Evolutionary conservation across 2,797 vertebrate genomes (phyloP).

Genomic region (Onychomys leucogaster): DNA sequence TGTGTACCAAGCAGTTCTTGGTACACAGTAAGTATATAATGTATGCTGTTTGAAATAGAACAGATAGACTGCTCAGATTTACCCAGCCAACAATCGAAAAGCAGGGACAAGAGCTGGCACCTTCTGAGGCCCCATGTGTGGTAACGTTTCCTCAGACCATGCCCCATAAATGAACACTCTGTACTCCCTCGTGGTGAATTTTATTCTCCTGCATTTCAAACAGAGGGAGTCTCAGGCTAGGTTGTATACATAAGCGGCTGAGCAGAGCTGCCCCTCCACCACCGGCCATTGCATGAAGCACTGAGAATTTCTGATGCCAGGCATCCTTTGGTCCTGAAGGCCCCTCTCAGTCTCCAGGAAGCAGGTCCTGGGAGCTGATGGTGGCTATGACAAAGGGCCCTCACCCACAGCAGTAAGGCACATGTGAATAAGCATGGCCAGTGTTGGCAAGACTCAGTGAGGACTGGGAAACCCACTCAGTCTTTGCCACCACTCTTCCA

Average conservation of each 20-base stretch:
- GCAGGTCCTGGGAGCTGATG: background rate
- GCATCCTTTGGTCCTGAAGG: background rate
- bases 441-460: background rate
- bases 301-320: background rate
- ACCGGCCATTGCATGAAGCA: background rate
- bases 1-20: background rate
- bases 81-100: background rate
- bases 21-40: background rate
- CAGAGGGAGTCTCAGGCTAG: background rate
- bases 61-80: background rate
- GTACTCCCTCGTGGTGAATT: background rate
- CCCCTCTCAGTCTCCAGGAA: background rate
- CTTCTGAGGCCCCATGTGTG: background rate
- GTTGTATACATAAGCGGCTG: background rate
- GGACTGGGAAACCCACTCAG: background rate
- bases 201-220: background rate
- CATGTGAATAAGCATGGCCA: accelerated
- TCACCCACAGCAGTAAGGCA: background rate
- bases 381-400: no score
- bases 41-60: background rate
- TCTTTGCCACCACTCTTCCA: background rate
- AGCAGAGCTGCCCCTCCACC: accelerated
- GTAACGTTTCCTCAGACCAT: background rate
- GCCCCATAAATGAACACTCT: background rate
- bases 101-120: background rate